Conservation (phyloP, 2,113 vertebrate species). For the Cacatua alba region DNA sequence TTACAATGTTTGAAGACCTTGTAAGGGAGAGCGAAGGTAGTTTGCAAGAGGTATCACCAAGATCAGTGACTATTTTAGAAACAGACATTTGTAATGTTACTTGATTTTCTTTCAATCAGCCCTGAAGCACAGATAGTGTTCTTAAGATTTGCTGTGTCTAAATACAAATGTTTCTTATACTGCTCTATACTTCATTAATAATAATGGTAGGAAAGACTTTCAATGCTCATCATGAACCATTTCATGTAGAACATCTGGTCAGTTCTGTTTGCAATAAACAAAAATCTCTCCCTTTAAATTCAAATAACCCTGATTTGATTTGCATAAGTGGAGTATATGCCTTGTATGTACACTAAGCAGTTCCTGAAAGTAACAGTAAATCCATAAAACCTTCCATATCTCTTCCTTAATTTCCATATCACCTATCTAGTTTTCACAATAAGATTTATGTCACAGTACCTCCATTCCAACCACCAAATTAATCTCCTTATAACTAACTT, state of each 20-base stretch:
- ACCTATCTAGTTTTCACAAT: background rate
- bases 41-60: background rate
- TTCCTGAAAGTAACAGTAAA: background rate
- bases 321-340: background rate
- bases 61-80: background rate
- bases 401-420: background rate
- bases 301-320: background rate
- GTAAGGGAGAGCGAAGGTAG: background rate
- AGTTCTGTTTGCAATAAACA: background rate
- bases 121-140: background rate
- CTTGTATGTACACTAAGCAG: background rate
- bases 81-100: background rate
- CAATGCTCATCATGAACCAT: background rate
- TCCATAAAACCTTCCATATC: background rate
- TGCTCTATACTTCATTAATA: background rate
- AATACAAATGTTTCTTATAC: background rate
- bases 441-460: background rate
- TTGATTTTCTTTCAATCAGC: background rate
- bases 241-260: background rate
- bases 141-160: background rate
- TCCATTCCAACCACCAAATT: background rate
- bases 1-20: background rate
- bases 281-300: background rate
- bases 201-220: background rate
- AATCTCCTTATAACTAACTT: background rate